Evolutionary conservation across 2,888 invertebrate genomes (phyloP).

Genomic region (Altica lythri): DNA sequence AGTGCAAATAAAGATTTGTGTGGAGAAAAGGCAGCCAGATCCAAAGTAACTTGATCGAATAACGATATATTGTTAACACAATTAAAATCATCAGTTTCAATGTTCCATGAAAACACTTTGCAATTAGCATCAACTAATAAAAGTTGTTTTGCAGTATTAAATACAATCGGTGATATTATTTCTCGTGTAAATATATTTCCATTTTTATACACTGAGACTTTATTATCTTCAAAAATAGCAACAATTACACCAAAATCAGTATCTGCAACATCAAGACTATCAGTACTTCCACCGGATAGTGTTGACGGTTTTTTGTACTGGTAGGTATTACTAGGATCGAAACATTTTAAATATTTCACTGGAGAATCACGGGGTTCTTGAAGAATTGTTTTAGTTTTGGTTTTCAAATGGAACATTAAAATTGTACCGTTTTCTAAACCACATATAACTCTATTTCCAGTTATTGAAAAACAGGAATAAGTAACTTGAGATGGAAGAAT

Average conservation of each 20-base stretch:
- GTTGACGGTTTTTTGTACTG: not conserved
- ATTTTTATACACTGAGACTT: conserved; percentile 22
- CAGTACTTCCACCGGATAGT: conserved; percentile 25
- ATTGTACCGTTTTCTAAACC: conserved; percentile 49
- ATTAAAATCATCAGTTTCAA: conserved; percentile 18
- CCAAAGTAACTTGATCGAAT: conserved; percentile 18
- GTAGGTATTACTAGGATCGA: conserved; percentile 29
- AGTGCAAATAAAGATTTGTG: conserved; percentile 18
- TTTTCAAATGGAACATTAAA: conserved; percentile 44
- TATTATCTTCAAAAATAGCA: conserved; percentile 14
- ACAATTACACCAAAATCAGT: conserved; percentile 21
- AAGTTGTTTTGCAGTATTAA: conserved; percentile 19
- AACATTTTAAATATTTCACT: conserved; percentile 42
- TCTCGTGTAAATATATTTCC: conserved; percentile 14
- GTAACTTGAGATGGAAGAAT: conserved; percentile 39
- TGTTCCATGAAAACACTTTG: conserved; percentile 27
- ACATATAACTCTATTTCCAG: conserved; percentile 48
- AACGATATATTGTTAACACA: conserved; percentile 12
- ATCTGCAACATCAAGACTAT: conserved; percentile 29
- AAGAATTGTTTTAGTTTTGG: conserved; percentile 29
- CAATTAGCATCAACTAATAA: conserved; percentile 28
- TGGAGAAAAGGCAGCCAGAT: conserved; percentile 24
- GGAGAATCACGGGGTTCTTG: conserved; percentile 11
- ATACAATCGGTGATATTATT: conserved; percentile 26
- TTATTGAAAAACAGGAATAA: conserved; percentile 47